Base-by-base conservation (phyloP, 2,888 invertebrate species). In the Melolontha melolontha region DNA sequence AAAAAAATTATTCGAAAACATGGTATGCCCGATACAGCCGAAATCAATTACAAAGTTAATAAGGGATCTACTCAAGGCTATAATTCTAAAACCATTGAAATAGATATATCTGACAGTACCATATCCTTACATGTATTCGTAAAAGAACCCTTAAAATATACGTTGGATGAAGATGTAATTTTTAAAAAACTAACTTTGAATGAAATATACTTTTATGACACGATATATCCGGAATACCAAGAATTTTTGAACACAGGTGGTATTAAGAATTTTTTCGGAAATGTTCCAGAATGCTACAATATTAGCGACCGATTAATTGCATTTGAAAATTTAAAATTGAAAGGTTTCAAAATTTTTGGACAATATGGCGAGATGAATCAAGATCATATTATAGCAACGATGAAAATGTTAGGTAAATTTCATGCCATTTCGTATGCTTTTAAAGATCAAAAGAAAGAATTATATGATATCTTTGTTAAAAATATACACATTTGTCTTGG, bases 301-400 rank as follows among this genome's bases (percentile, higher is more conserved):
- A 34, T 68, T 2, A 77, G 74, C 0, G 74, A 22, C 5, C 54
- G 63, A 16, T 44, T 52, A 11, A 39, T 84, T 0, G 75, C 84
- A 0, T 65, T 84, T 49, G 84, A 84, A 66, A 79, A 85, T 71
- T 74, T 85, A 27, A 66, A 73, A 1, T 72, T 66, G 0, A 68
- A 71, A 27, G 84, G 84, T 0, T 86, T 78, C 59, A 70, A 57
- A 0, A 64, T 77, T 0, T 81, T 78, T 29, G 78, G 83, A 41
- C 78, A 84, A 62, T 75, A 82, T n/a, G 27, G 14, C 8, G 63
- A 39, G 10, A 72, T 72, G 67, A 44, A 70, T 16, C 62, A 63
- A 12, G 64, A 66, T n/a, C 71, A 72, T 41, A 62, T 70, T 10
- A 6, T 62, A 10, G 27, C 68, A 34, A 55, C 59, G 14, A 55